Evolutionary conservation across 2,113 vertebrate genomes (phyloP).

Genomic region (Rhinolophus ferrumequinum): DNA sequence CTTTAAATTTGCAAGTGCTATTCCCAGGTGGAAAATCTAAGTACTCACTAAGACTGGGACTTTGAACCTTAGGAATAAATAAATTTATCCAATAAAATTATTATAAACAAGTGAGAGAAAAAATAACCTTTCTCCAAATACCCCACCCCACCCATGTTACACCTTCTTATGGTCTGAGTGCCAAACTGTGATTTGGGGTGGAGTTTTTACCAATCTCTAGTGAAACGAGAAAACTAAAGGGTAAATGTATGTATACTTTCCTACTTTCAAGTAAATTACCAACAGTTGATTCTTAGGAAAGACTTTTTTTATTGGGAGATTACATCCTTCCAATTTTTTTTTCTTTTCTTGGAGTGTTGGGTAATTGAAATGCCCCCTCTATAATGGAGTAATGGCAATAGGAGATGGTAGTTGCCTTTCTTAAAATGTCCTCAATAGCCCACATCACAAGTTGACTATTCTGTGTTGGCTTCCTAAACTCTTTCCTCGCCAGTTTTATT

Average conservation of each 20-base stretch:
- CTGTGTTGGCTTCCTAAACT: background rate
- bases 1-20: conserved; percentile 25
- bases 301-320: conserved; percentile 12
- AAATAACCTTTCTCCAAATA: background rate
- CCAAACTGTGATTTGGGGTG: background rate
- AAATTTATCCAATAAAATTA: background rate
- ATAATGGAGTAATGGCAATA: background rate
- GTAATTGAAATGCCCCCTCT: background rate
- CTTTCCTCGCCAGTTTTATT: background rate
- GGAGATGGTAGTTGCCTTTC: background rate
- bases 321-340: background rate
- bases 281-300: background rate
- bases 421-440: background rate
- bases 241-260: background rate
- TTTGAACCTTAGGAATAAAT: conserved; percentile 36
- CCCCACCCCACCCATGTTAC: background rate
- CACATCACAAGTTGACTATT: background rate
- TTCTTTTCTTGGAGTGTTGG: background rate
- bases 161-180: background rate
- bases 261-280: background rate
- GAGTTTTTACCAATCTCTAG: background rate
- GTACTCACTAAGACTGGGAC: background rate
- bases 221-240: conserved; percentile 17
- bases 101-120: background rate
- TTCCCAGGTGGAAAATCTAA: background rate